Percentiles rank a stretch among this genome's conserved stretches.
Conservation (phyloP, 2,113 vertebrate species). For the Myiozetetes cayanensis region DNA sequence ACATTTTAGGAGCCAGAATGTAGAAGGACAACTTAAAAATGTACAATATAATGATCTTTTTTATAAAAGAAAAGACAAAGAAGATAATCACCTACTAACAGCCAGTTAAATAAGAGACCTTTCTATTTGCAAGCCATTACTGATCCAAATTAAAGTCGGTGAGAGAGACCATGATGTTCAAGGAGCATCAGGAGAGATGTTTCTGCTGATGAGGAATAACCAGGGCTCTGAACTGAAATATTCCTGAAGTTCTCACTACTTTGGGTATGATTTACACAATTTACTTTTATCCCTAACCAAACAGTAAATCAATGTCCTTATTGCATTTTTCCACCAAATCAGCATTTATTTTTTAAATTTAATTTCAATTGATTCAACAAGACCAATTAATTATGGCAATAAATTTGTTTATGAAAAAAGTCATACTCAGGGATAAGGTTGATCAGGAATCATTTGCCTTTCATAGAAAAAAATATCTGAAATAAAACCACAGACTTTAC, state of each 20-base stretch:
- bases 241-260: neutral
- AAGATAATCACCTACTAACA: neutral
- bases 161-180: neutral
- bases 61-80: neutral
- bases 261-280: neutral
- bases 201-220: neutral
- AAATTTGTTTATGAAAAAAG: neutral
- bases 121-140: neutral
- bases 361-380: neutral
- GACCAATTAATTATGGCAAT: neutral
- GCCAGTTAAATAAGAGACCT: neutral
- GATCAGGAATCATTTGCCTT: neutral
- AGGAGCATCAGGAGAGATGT: neutral
- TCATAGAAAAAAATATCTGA: neutral
- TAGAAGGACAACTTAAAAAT: neutral
- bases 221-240: neutral
- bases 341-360: neutral
- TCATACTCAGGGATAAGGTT: neutral
- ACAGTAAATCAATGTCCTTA: neutral
- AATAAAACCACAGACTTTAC: neutral
- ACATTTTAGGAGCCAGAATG: neutral
- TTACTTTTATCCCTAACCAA: neutral
- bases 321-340: neutral
- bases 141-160: neutral
- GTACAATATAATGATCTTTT: neutral